A percentile compares a stretch with the other conserved stretches of the same genome.
phyloP scores from a whole-genome alignment of 2,888 invertebrate genomes.

The Hanleya hanleyi region DNA sequence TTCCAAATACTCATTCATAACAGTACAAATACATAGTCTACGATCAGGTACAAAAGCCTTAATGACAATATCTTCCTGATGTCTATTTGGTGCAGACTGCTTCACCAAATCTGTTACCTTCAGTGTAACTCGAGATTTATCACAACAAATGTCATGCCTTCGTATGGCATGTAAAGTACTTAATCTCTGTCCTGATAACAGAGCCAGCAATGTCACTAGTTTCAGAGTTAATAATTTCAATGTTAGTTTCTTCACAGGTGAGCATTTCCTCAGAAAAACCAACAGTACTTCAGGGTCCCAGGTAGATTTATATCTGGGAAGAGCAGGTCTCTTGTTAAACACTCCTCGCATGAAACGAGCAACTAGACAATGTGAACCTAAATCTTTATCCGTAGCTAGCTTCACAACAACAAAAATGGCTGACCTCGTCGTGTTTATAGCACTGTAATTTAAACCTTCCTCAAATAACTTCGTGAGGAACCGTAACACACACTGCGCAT shows the following conservation, averaged over 20 bases:
- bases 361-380: no score
- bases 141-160: no score
- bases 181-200: constrained; percentile 27
- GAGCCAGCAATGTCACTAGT: constrained; percentile 17
- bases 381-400: no score
- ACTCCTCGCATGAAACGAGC: no score
- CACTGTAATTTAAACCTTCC: not conserved
- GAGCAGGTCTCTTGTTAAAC: no score
- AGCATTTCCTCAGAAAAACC: constrained; percentile 15
- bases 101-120: no score
- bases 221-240: constrained; percentile 30
- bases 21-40: not conserved
- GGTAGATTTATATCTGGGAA: constrained; percentile 28
- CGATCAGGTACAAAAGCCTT: not conserved
- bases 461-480: not conserved
- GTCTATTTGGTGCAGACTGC: not conserved
- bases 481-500: not conserved
- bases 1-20: not conserved
- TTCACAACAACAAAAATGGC: no score
- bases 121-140: no score
- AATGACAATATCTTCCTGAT: not conserved
- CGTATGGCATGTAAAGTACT: no score
- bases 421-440: constrained; percentile 13
- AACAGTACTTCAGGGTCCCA: constrained; percentile 34
- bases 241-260: constrained; percentile 18